Conservation (phyloP, 1,140 invertebrate species). For the Danaus plexippus region DNA sequence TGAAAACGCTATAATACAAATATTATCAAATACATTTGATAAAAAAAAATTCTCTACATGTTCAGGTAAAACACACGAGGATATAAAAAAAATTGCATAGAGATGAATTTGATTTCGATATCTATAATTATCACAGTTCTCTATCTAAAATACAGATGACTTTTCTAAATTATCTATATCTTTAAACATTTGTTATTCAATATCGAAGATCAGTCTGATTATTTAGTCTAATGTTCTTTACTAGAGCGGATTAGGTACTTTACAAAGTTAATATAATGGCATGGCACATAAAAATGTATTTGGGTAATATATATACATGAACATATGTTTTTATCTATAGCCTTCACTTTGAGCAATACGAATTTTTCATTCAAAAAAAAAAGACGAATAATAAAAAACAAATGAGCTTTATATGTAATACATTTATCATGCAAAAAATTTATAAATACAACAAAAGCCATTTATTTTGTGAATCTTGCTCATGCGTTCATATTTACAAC, state of each 20-base stretch:
- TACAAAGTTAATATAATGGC: slow-evolving; percentile 2
- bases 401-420: slow-evolving; percentile 8
- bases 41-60: slow-evolving; percentile 3
- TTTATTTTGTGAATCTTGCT: not conserved
- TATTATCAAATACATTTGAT: slow-evolving; percentile 24
- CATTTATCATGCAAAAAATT: slow-evolving; percentile 9
- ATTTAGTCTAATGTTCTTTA: slow-evolving; percentile 2
- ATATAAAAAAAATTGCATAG: not conserved
- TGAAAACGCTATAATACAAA: slow-evolving; percentile 58
- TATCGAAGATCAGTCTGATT: slow-evolving; percentile 9
- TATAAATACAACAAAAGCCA: slow-evolving; percentile 6
- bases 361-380: slow-evolving; percentile 1
- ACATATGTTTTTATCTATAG: slow-evolving; percentile 1
- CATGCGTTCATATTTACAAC: slow-evolving; percentile 1
- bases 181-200: slow-evolving; percentile 5
- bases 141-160: slow-evolving; percentile 13
- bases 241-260: slow-evolving; percentile 4
- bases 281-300: not conserved
- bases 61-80: slow-evolving; percentile 7
- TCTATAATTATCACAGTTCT: slow-evolving; percentile 38
- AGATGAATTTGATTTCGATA: slow-evolving; percentile 5
- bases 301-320: slow-evolving; percentile 1
- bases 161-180: slow-evolving; percentile 5
- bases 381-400: slow-evolving; percentile 4
- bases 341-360: slow-evolving; percentile 14